A percentile compares a stretch with the other conserved stretches of the same genome.
phyloP scores from a whole-genome alignment of 2,113 vertebrate species.

The Brachyhypopomus occidentalis region DNA sequence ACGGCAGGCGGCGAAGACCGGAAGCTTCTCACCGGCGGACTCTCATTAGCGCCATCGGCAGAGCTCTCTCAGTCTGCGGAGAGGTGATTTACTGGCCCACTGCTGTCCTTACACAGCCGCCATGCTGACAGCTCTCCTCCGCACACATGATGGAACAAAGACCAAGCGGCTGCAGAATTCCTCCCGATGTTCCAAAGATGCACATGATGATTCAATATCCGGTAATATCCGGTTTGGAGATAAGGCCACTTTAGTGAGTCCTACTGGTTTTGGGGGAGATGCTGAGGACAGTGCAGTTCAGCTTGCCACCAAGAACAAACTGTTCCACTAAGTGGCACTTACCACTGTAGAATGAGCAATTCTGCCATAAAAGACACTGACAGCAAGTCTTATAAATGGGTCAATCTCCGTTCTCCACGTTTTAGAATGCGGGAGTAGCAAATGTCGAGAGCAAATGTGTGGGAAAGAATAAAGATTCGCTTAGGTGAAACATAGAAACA shows the following conservation, averaged over 20 bases:
- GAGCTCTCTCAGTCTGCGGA: conserved; percentile 28
- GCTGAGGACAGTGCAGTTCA: neutral
- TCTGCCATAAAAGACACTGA: conserved; percentile 17
- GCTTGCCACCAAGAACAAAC: neutral
- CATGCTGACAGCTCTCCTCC: neutral
- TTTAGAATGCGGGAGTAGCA: conserved; percentile 8
- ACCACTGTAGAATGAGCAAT: conserved; percentile 13
- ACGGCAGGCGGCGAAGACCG: conserved; percentile 10
- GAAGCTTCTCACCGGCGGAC: conserved; percentile 31
- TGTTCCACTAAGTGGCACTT: conserved; percentile 31
- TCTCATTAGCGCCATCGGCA: conserved; percentile 45
- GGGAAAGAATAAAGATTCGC: neutral
- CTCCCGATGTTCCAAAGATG: no score
- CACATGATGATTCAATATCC: no score
- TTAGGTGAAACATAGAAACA: no score
- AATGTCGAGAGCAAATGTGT: neutral
- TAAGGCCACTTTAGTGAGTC: conserved; percentile 1
- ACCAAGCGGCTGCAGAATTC: neutral
- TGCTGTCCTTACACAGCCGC: conserved; percentile 28
- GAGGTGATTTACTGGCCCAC: conserved; percentile 38
- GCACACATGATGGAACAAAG: conserved; percentile 12
- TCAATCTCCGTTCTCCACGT: neutral
- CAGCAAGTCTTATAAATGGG: conserved; percentile 2
- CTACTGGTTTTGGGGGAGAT: conserved; percentile 1
- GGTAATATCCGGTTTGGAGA: neutral